A percentile compares a stretch with the other conserved stretches of the same genome.
phyloP scores from a whole-genome alignment of 2,113 vertebrate genomes.

The Stigmatopora nigra region DNA sequence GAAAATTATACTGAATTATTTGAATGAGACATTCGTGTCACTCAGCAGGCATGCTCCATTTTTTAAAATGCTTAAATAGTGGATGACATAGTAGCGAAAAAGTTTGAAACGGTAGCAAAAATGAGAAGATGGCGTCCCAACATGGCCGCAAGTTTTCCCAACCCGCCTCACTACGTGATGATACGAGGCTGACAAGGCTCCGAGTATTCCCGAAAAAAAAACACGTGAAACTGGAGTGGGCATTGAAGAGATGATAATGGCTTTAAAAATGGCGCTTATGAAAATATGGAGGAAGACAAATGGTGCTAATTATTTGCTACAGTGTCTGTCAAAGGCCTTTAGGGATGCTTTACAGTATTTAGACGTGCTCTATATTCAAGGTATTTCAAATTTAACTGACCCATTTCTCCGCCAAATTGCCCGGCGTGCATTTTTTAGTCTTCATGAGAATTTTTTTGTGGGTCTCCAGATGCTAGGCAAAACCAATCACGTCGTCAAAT shows the following conservation, averaged over 20 bases:
- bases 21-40: not conserved
- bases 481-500: too few species aligned
- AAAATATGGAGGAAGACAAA: not conserved
- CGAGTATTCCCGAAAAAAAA: not conserved
- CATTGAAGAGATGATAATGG: not conserved
- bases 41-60: not conserved
- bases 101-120: not conserved
- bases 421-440: too few species aligned
- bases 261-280: not conserved
- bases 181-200: constrained; percentile 2
- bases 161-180: not conserved
- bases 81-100: not conserved
- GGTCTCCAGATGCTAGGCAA: too few species aligned
- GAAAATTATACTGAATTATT: not conserved
- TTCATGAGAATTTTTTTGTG: too few species aligned
- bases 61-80: constrained; percentile 2
- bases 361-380: not conserved
- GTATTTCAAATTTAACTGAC: not conserved
- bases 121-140: not conserved
- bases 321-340: not conserved
- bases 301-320: not conserved
- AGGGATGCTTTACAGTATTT: not conserved
- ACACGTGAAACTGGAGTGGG: not conserved
- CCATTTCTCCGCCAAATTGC: not conserved
- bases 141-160: not conserved